Evolutionary conservation across 2,113 vertebrate genomes (phyloP).

Genomic region (Puntigrus tetrazona): DNA sequence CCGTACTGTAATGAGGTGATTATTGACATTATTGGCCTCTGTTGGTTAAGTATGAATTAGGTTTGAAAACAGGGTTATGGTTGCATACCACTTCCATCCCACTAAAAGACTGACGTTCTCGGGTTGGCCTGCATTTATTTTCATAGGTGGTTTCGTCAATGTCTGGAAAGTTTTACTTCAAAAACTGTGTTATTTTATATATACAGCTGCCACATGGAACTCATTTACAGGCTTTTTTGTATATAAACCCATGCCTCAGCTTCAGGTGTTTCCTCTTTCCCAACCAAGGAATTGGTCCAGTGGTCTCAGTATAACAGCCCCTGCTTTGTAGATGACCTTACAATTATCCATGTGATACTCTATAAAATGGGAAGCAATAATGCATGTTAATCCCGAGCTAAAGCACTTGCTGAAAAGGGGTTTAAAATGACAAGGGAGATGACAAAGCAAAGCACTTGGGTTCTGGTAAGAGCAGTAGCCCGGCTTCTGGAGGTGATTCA

Average conservation of each 20-base stretch:
- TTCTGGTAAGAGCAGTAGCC: slow-evolving; percentile 28
- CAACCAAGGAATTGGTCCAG: slow-evolving; percentile 48
- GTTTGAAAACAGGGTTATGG: slow-evolving; percentile 10
- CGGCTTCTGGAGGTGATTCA: slow-evolving; percentile 43
- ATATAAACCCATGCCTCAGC: slow-evolving; percentile 59
- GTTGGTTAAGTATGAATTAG: not conserved
- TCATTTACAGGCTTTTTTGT: slow-evolving; percentile 50
- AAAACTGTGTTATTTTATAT: slow-evolving; percentile 46
- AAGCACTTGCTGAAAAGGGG: slow-evolving; percentile 22
- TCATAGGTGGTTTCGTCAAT: slow-evolving; percentile 65
- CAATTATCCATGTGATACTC: slow-evolving; percentile 35
- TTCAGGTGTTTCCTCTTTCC: slow-evolving; percentile 56
- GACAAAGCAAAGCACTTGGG: slow-evolving; percentile 47
- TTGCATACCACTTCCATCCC: slow-evolving; percentile 33
- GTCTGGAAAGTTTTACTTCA: slow-evolving; percentile 57
- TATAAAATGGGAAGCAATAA: slow-evolving; percentile 43
- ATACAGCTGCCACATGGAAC: slow-evolving; percentile 54
- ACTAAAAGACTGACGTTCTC: slow-evolving; percentile 59
- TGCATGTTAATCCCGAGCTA: slow-evolving; percentile 20
- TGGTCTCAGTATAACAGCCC: slow-evolving; percentile 43
- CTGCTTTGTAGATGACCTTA: slow-evolving; percentile 39
- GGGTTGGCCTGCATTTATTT: slow-evolving; percentile 62
- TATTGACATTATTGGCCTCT: not conserved
- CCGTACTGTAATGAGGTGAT: not conserved
- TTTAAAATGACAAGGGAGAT: slow-evolving; percentile 36